Percentiles rank a stretch among this genome's conserved stretches.
Evolutionary conservation across 2,797 vertebrate species (phyloP).

Genomic region (Phaenicophaeus curvirostris): DNA sequence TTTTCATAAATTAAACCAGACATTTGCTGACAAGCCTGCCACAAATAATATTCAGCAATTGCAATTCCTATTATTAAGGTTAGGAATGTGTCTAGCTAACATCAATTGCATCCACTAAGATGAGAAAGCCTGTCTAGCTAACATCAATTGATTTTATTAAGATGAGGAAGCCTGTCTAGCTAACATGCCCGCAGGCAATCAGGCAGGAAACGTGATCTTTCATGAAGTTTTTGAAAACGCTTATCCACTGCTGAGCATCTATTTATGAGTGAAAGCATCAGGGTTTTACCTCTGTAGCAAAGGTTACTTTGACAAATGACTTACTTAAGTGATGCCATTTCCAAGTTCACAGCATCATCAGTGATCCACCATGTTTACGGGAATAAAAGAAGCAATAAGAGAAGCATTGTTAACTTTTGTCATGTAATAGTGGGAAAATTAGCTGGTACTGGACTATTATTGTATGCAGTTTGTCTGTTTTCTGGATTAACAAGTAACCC

Average conservation of each 20-base stretch:
- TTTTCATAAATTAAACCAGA: constrained; percentile 41
- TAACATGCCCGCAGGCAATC: not conserved
- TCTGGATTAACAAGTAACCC: not conserved
- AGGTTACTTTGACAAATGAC: not conserved
- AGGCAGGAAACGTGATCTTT: not conserved
- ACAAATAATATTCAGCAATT: constrained; percentile 41
- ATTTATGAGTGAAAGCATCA: not conserved
- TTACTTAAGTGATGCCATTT: not conserved
- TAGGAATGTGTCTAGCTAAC: constrained; percentile 25
- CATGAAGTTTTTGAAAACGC: not conserved
- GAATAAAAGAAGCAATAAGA: not conserved
- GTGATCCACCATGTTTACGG: not conserved
- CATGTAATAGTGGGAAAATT: not conserved
- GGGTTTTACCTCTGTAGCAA: not conserved
- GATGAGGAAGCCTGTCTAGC: constrained; percentile 32
- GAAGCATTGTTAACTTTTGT: not conserved
- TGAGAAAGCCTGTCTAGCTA: constrained; percentile 22
- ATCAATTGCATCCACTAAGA: not conserved
- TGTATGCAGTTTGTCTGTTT: not conserved
- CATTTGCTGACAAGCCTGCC: constrained; percentile 49
- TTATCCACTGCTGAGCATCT: not conserved
- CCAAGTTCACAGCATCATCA: not conserved
- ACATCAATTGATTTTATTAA: constrained; percentile 36
- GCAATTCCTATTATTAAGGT: not conserved
- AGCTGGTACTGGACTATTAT: not conserved